Evolutionary conservation across 2,113 vertebrate species (phyloP).

Genomic region (Lepus americanus): DNA sequence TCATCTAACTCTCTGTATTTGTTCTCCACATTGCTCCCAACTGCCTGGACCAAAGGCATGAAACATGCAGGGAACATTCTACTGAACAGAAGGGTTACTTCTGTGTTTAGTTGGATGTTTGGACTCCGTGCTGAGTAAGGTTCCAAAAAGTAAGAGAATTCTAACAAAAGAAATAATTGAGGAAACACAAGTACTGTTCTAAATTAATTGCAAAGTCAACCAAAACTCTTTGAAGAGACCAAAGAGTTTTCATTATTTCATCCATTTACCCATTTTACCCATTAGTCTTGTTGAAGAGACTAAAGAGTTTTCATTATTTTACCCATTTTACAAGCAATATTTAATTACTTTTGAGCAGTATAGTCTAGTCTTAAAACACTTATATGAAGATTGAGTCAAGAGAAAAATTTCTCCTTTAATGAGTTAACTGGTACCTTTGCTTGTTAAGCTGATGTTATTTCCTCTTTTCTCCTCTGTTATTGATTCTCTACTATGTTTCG

Average conservation of each 20-base stretch:
- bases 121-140: background rate
- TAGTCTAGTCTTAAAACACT: slow-evolving; percentile 26
- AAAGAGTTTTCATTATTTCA: background rate
- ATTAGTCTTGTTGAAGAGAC: background rate
- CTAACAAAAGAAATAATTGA: background rate
- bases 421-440: background rate
- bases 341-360: slow-evolving; percentile 8
- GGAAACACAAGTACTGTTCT: background rate
- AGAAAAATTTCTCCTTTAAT: background rate
- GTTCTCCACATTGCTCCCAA: background rate
- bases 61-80: background rate
- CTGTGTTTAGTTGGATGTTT: background rate
- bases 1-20: slow-evolving; percentile 36
- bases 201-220: slow-evolving; percentile 34
- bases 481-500: background rate
- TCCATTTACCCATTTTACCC: background rate
- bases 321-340: background rate
- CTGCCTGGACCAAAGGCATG: slow-evolving; percentile 26
- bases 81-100: background rate
- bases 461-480: background rate
- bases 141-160: background rate
- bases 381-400: background rate
- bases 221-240: background rate
- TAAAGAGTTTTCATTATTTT: background rate
- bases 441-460: background rate